Evolutionary conservation across 2,888 invertebrate genomes (phyloP).

Genomic region (Craniophora ligustri): DNA sequence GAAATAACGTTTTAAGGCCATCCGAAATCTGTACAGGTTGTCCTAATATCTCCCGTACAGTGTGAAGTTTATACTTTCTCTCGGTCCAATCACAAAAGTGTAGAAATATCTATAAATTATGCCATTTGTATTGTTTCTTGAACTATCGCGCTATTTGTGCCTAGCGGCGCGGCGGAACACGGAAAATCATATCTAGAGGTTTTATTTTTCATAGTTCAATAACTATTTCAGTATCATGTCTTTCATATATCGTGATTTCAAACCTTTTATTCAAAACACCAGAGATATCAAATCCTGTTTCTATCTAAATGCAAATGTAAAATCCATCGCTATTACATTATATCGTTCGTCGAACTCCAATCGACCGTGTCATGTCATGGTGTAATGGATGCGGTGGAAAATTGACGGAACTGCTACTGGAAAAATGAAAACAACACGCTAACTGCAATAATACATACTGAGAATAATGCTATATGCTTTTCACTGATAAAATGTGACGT

Average conservation of each 20-base stretch:
- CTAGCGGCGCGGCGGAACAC: no score
- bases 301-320: constrained; percentile 65
- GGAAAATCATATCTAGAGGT: neutral
- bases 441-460: constrained; percentile 3
- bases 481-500: neutral
- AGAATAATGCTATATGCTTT: neutral
- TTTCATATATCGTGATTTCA: constrained; percentile 30
- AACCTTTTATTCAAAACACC: constrained; percentile 37
- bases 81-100: no score
- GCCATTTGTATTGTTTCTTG: no score
- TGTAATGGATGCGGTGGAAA: constrained; percentile 49
- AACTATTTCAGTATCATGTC: constrained; percentile 18
- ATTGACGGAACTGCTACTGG: constrained; percentile 37
- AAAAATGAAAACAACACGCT: constrained; percentile 43
- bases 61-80: no score
- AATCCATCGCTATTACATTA: constrained; percentile 48
- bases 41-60: no score
- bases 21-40: no score
- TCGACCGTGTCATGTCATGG: constrained; percentile 49
- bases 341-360: constrained; percentile 45
- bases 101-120: no score
- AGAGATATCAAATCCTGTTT: constrained; percentile 49
- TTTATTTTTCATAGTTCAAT: constrained; percentile 9
- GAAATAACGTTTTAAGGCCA: no score
- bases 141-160: no score